phyloP scores from a whole-genome alignment of 2,113 vertebrate genomes.

The Anser brachyrhynchus region DNA sequence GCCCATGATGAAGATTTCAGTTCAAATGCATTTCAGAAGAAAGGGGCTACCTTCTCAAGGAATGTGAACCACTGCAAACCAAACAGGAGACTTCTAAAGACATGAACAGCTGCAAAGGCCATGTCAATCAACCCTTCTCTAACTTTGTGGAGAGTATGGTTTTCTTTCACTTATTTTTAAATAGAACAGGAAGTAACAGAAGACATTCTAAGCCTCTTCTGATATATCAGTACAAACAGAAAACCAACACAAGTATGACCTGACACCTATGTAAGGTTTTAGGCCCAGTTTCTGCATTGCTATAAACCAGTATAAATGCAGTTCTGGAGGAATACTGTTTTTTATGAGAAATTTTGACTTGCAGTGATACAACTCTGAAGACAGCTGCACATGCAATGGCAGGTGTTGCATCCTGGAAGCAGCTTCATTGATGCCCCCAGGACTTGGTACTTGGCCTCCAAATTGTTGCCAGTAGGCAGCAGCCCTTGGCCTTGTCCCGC shows the following conservation, averaged over 20 bases:
- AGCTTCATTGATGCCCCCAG: not conserved
- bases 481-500: not conserved
- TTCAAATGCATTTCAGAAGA: not conserved
- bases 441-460: not conserved
- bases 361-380: not conserved
- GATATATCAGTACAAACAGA: not conserved
- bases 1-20: not conserved
- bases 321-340: rapidly evolving
- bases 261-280: not conserved
- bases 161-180: not conserved
- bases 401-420: not conserved
- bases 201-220: not conserved
- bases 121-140: not conserved
- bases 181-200: not conserved
- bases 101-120: not conserved
- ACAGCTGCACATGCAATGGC: not conserved
- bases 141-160: not conserved
- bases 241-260: not conserved
- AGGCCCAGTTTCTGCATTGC: not conserved
- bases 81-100: not conserved
- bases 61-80: not conserved
- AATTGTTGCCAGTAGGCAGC: not conserved
- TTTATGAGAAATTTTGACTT: not conserved
- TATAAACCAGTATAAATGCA: not conserved
- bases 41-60: not conserved